These are phyloP conservation scores for Phortica variegata DNA, from an alignment of 1,140 invertebrate species.

Conservation along the genomic window DNA sequence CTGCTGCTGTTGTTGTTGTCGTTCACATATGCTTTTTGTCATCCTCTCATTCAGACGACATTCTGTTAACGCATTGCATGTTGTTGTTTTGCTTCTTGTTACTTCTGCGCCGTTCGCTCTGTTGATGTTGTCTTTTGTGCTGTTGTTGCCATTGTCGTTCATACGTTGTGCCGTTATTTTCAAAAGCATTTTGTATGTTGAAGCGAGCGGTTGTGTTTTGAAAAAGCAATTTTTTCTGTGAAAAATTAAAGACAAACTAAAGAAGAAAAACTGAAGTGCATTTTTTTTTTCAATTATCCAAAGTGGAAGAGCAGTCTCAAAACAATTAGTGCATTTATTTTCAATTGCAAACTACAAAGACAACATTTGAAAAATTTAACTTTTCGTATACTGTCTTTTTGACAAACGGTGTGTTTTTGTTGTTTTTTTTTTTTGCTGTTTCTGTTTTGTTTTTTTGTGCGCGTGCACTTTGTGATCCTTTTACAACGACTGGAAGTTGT, in stretches of 20 bases:
- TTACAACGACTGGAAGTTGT: too few relatives aligned
- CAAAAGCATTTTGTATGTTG: constrained; percentile 49
- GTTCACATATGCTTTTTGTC: too few relatives aligned
- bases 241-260: constrained; percentile 1
- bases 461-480: too few relatives aligned
- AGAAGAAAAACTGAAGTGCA: constrained; percentile 11
- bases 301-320: constrained; percentile 12
- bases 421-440: neutral
- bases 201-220: constrained; percentile 44
- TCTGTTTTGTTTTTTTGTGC: too few relatives aligned
- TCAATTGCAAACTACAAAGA: constrained; percentile 16
- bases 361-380: constrained; percentile 16
- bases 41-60: too few relatives aligned
- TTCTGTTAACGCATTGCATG: too few relatives aligned
- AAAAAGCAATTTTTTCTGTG: constrained; percentile 19
- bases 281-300: constrained; percentile 1
- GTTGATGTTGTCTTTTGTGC: constrained; percentile 17
- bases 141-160: constrained; percentile 27
- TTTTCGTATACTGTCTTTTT: too few relatives aligned
- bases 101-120: constrained; percentile 5
- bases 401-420: too few relatives aligned
- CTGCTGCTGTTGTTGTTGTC: too few relatives aligned
- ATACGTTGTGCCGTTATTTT: constrained; percentile 23
- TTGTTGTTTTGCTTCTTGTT: too few relatives aligned
- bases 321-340: constrained; percentile 15